A percentile compares a stretch with the other conserved stretches of the same genome.
phyloP scores from a whole-genome alignment of 2,888 invertebrate species.

The Lepidochrysops patricia region DNA sequence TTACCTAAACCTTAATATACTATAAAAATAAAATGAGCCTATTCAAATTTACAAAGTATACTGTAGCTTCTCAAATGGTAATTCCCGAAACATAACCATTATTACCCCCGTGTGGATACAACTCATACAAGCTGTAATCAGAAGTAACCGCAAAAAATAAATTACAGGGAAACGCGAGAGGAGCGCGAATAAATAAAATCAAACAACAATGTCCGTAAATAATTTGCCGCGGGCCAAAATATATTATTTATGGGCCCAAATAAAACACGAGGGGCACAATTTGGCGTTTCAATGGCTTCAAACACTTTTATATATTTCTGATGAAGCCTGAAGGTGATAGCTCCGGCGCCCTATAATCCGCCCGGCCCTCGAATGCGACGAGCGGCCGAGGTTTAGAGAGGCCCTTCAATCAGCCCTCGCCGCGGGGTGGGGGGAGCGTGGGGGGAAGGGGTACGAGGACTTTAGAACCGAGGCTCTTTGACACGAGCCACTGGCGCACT shows the following conservation, averaged over 20 bases:
- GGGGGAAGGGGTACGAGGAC: slow-evolving; percentile 48
- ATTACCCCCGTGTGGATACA: background rate
- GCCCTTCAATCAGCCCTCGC: slow-evolving; percentile 73
- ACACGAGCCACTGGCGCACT: slow-evolving; percentile 72
- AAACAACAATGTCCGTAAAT: slow-evolving; percentile 1
- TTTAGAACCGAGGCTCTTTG: slow-evolving; percentile 72
- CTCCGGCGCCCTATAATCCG: slow-evolving; percentile 72
- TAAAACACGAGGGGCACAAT: slow-evolving; percentile 55
- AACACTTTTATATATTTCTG: slow-evolving; percentile 67
- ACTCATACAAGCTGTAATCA: background rate
- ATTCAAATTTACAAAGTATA: background rate
- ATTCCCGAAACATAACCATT: background rate
- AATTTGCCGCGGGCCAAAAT: slow-evolving; percentile 5
- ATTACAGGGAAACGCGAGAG: background rate
- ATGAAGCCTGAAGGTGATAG: slow-evolving; percentile 58
- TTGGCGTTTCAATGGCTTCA: slow-evolving; percentile 56
- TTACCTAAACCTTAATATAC: no score
- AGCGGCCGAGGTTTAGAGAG: slow-evolving; percentile 71
- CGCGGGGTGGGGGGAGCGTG: slow-evolving; percentile 38
- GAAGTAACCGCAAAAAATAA: background rate
- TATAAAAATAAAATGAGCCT: background rate
- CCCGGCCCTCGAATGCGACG: slow-evolving; percentile 71
- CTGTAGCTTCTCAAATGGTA: background rate
- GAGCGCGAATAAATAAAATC: background rate
- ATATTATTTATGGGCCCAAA: slow-evolving; percentile 17